phyloP scores from a whole-genome alignment of 1,140 invertebrate species.

The Laupala kohalensis region DNA sequence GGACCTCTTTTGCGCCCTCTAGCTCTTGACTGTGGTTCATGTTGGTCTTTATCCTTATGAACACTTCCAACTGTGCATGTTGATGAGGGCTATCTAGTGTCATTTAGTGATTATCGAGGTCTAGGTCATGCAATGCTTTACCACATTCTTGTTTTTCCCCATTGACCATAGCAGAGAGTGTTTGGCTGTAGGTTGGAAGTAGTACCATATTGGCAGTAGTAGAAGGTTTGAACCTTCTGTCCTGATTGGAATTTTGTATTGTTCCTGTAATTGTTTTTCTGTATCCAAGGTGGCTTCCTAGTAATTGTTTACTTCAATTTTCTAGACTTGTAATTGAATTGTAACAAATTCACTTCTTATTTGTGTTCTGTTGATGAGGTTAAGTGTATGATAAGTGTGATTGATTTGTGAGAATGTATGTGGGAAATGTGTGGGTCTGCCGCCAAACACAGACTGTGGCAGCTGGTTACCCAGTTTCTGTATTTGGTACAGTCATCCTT shows the following conservation, averaged over 20 bases:
- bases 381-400: neutral
- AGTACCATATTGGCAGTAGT: neutral
- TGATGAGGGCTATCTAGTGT: neutral
- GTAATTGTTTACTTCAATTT: neutral
- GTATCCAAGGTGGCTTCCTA: neutral
- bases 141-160: neutral
- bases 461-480: neutral
- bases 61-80: neutral
- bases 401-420: neutral
- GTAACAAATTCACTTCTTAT: neutral
- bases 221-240: neutral
- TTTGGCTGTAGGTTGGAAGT: neutral
- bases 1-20: neutral
- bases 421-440: neutral
- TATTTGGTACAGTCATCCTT: neutral
- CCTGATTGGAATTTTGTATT: neutral
- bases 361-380: neutral
- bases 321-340: neutral
- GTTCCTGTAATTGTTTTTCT: neutral
- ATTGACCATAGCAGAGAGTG: neutral
- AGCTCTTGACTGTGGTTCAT: neutral
- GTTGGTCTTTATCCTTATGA: neutral
- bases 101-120: neutral
- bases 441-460: neutral
- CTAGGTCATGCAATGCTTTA: neutral